A percentile compares a stretch with the other conserved stretches of the same genome.
Conservation (phyloP, 2,888 invertebrate genomes). For the Diachrysia chrysitis region DNA sequence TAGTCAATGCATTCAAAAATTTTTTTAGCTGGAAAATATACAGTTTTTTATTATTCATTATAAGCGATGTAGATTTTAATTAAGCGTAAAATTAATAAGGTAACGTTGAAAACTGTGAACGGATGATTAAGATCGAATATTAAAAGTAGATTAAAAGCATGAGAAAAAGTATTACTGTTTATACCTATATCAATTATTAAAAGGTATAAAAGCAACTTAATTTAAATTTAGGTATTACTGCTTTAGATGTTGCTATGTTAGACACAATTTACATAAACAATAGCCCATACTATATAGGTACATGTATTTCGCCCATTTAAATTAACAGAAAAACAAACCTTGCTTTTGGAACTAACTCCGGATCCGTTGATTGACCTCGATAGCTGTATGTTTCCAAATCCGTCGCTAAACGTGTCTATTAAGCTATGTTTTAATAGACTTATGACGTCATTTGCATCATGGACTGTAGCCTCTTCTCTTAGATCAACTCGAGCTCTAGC, state of each 20-base stretch:
- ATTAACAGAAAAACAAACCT: slow-evolving; percentile 77
- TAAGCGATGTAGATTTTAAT: not conserved
- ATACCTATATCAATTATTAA: no score
- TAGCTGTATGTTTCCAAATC: slow-evolving; percentile 90
- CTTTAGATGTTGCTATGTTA: no score
- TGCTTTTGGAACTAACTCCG: slow-evolving; percentile 92
- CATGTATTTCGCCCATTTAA: not conserved
- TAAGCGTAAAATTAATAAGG: not conserved
- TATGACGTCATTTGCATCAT: slow-evolving; percentile 96
- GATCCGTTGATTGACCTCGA: slow-evolving; percentile 92
- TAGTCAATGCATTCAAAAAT: slow-evolving; percentile 92
- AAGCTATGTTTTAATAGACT: slow-evolving; percentile 95
- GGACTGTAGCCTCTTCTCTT: slow-evolving; percentile 93
- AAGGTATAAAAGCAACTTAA: no score
- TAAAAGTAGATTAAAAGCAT: not conserved
- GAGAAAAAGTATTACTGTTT: not conserved
- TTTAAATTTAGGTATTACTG: no score
- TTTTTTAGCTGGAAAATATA: slow-evolving; percentile 90
- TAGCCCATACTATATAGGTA: no score
- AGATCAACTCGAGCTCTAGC: slow-evolving; percentile 97
- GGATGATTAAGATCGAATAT: no score
- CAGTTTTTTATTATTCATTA: slow-evolving; percentile 9
- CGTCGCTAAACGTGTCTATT: slow-evolving; percentile 93
- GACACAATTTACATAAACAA: no score
- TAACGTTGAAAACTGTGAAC: not conserved